Base-by-base conservation (phyloP, 2,113 vertebrate genomes). In the Herpetotheres cachinnans region DNA sequence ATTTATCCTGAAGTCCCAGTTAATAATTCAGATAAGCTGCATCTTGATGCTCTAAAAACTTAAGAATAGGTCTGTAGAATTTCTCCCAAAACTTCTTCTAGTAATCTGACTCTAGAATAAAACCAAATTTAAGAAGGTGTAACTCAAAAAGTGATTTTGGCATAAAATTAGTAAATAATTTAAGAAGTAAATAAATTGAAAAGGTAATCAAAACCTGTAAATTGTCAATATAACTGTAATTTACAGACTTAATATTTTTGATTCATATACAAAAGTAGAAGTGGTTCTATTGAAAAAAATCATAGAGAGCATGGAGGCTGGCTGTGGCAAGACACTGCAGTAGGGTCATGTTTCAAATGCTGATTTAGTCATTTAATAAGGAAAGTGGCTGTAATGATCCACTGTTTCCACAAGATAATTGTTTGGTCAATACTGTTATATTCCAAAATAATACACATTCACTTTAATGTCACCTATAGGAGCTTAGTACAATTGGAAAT, bases 381-480 rank as follows among this genome's bases (percentile, higher is more conserved):
- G 47, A 86, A 92, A 92, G 65, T 77, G 44, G 13, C 29, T 7
- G 1, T 88, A 93, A 96, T 94, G 81, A 93, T 83, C 30, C 44
- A 67, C 63, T 55, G 10, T 78, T 96, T 96, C 78, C 88, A 92
- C 47, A 87, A 73, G 52, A 71, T 94, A 96, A 97, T 93, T 93
- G 59, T 81, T 94, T 88, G 67, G 44, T 97, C 94, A 94, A 95
- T 97, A 93, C 22, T 32, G n/a, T 89, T 95, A 84, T 93, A 90
- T 84, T 21, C 38, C 66, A 50, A 87, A 96, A 93, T 82, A 94
- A 92, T 79, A n/a, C 55, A 73, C 46, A 80, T 70, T 95, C 72
- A 42, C 76, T 89, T 93, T 94, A 89, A 82, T 87, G 59, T 76
- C 80, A 58, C 34, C 49, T 92, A 47, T 73, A 93, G 50, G 14